Evolutionary conservation across 2,797 vertebrate genomes (phyloP), one percentile per base, ranked within the genome.

Genomic region (Sebastolobus alascanus): DNA sequence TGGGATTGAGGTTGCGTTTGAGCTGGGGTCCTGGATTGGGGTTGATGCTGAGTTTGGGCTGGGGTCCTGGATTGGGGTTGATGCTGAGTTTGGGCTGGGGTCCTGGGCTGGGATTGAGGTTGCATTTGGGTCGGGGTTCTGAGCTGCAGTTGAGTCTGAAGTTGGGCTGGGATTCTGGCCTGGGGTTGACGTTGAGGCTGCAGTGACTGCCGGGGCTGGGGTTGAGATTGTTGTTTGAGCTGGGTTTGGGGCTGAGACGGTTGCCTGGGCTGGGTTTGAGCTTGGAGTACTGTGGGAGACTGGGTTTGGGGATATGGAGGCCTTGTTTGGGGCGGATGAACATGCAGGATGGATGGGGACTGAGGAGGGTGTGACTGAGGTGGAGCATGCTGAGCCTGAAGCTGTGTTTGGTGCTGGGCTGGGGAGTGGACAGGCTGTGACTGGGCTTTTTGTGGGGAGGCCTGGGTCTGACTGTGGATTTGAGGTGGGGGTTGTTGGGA

Each of bases 261-360:
- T 22, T 82, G 79, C 25, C 79, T 88, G 13, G 82, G 43, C 29
- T 86, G 86, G 18, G 73, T 16, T 56, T 87, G 85, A 63, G 83
- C 69, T 43, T 89, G 90, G 8, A 61, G 58, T 3, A 71, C n/a
- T 29, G 85, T 63, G 4, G 88, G 43, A 25, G 86, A 66, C 37
- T 83, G 91, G 18, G 73, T 67, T n/a, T 87, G 88, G 8, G 75
- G 61, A 31, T 79, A 85, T 18, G 82, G 68, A 54, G 85, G 87
- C 52, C 85, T 86, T 10, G 88, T 78, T 85, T 89, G 90, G 29
- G 83, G 68, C 0, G 82, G 72, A 69, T 90, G 89, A 68, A 73
- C 10, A 4, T 88, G 89, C 58, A 73, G 75, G 59, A 46, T 70
- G 40, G 93, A 71, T 14, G 87, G 31, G 14, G 88, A 40, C 52